Evolutionary conservation across 2,797 vertebrate genomes (phyloP), one percentile per base, ranked within the genome.

Genomic region (Parambassis ranga): DNA sequence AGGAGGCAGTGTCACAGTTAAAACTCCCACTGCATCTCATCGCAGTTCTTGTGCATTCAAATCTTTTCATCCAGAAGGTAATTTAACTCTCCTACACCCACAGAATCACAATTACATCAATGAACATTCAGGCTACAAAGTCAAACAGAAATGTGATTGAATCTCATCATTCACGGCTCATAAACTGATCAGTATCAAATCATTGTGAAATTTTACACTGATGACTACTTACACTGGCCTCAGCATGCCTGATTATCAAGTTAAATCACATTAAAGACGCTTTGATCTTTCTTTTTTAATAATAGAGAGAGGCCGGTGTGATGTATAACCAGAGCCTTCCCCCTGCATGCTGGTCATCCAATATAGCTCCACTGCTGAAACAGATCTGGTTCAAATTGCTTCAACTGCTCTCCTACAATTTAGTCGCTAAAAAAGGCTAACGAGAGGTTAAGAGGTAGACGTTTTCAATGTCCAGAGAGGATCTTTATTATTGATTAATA

Each of bases 381-480:
- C 19, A 53, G 52, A 71, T 52, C 35, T 57, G 51, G 69, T 77
- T 77, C 63, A 60, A 81, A 79, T 57, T 13, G 64, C 56, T 57
- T 50, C 44, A 24, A 49, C n/a, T 2, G 4, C 56, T 58, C 20
- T 2, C 24, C 69, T 22, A 42, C 66, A 42, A 57, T 28, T 30
- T 59, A 69, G 69, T 68, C 52, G 7, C 83, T 81, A 60, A 79
- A 63, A 81, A 71, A 74, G 82, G 77, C 81, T 86, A 89, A 88
- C 56, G 38, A 84, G 68, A 82, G 87, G 84, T 83, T 81, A 88
- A 86, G 60, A 70, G 61, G 77, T 63, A 73, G 69, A 69, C 22
- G 60, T 89, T 72, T 70, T 56, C 30, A 62, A 56, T 26, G 59
- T 77, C 67, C 57, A 39, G 44, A 75, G 79, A 79, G 72, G 37